Evolutionary conservation across 2,888 invertebrate genomes (phyloP), one percentile per base, ranked within the genome.

Genomic region (Parascotia fuliginaria): DNA sequence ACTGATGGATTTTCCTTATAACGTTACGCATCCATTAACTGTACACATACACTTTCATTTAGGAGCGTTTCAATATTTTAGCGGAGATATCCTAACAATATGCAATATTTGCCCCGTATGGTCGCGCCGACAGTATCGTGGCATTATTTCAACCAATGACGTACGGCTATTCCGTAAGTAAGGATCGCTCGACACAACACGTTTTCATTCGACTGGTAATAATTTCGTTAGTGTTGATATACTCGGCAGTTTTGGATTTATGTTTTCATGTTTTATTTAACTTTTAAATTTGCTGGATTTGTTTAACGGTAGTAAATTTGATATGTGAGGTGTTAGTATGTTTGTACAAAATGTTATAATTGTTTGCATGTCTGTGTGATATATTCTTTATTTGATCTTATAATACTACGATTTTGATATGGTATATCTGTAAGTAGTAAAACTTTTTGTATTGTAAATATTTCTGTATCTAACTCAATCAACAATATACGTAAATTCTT

Each of bases 1-100:
- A 33, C 54, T 59, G 69, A 66, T 66, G 69, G 69, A 61, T 55
- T 68, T 65, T 49, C 50, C 55, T 52, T 62, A 62, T 62, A 51
- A 51, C 56, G 48, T 54, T 52, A 62, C 51, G 42, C 14, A 42
- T 55, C 53, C 63, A 65, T 60, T 57, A 54, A 32, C 19, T 28
- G 15, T 53, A 48, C 54, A 55, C 29, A 41, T 59, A 14, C 44
- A 14, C 48, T 44, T 52, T n/a, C n/a, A n/a, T n/a, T 52, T 40
- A 32, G 42, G 32, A 37, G 14, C 39, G 29, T 33, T 52, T 51
- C 24, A 46, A 49, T 55, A 49, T 55, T 68, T 52, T 31, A 27
- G 28, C 19, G 9, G 39, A 37, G 42, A 27, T 48, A 42, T 31
- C 41, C 5, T 3, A 31, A 27, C 11, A 12, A 9, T 31, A 16